phyloP scores from a whole-genome alignment of 2,797 vertebrate species.

The Tragopan temminckii region DNA sequence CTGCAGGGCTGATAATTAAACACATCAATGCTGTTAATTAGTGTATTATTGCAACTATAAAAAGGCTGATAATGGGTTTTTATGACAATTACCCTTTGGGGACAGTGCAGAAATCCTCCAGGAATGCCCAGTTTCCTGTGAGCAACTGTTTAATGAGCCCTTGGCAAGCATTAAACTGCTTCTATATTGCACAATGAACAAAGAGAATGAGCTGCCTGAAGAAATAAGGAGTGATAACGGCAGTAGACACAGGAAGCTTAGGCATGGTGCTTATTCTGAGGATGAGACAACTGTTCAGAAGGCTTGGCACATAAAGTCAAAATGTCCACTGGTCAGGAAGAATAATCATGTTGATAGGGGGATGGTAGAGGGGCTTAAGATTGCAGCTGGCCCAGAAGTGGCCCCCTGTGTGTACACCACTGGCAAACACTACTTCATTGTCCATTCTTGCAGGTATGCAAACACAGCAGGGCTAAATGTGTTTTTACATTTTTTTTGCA shows the following conservation, averaged over 20 bases:
- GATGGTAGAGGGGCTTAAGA: background rate
- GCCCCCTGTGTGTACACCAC: background rate
- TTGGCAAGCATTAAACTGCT: background rate
- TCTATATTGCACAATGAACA: background rate
- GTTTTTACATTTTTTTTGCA: background rate
- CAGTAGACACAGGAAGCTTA: background rate
- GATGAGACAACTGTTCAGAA: background rate
- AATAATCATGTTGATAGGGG: fast-evolving
- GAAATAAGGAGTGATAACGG: background rate
- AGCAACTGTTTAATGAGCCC: constrained; percentile 1
- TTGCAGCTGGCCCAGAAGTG: background rate
- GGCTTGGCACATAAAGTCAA: background rate
- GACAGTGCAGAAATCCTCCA: constrained; percentile 31
- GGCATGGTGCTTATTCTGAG: background rate
- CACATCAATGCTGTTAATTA: constrained; percentile 33
- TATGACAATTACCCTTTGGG: constrained; percentile 32
- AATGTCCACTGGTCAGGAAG: background rate
- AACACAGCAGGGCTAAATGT: background rate
- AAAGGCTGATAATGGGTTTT: constrained; percentile 59
- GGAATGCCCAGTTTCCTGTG: constrained; percentile 65
- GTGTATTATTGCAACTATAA: constrained; percentile 42
- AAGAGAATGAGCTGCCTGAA: background rate
- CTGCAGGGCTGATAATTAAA: constrained; percentile 15
- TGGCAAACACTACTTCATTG: background rate
- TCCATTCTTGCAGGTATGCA: background rate